Evolutionary conservation across 2,888 invertebrate species (phyloP), one percentile per base, ranked within the genome.

Genomic region (Hyles lineata): DNA sequence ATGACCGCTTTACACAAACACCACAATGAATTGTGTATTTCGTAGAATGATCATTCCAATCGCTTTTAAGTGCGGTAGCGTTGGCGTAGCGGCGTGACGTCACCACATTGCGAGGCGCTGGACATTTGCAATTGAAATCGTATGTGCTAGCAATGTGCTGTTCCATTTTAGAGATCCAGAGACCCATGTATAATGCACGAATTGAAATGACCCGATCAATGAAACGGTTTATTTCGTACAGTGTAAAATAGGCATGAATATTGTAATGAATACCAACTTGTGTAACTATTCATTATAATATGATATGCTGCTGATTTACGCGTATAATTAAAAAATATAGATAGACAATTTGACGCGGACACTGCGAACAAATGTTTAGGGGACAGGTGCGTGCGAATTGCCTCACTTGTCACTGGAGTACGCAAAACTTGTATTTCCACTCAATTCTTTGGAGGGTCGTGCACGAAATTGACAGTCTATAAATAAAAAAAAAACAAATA

Each of bases 21-120:
- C 81, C 82, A 82, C 79, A 79, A 72, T 74, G 73, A 78, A 75
- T 62, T 75, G 74, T 79, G 75, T 87, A 84, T 82, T 78, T 87
- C 87, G 81, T 82, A 80, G 82, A 81, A 82, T 82, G 74, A 78
- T 89, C 90, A 91, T 92, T 92, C 92, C 90, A 90, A 74, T 89
- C 79, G 90, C 88, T 90, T 88, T 80, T 87, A 87, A 85, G 83
- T 83, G 84, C 82, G 80, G 76, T 76, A 75, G 74, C 77, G 80
- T 81, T 87, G 84, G 80, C 82, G 83, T 86, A 87, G 85, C 88
- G 87, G 86, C 61, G 63, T 72, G 58, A 32, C 70, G n/a, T 58
- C n/a, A n/a, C 11, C 19, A n/a, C 32, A 52, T n/a, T 55, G 19
- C 70, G 6, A 29, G n/a, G 29, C 58, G 32, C 29, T 32, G 32